These are phyloP conservation scores for Eleginops maclovinus DNA, from an alignment of 2,113 vertebrate species.

Conservation along the genomic window DNA sequence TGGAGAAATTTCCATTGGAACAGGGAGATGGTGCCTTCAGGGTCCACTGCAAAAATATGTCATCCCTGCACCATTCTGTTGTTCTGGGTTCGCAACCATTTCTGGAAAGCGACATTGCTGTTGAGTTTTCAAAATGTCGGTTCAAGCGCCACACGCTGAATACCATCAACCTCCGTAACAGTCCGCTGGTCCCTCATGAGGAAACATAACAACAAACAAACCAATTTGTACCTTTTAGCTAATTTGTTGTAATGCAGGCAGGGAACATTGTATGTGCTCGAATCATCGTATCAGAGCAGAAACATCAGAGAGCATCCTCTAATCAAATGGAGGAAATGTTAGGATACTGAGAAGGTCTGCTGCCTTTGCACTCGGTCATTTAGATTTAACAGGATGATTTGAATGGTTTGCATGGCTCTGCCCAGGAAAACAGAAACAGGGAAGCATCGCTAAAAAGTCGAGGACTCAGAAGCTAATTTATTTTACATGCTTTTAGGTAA, in stretches of 20 bases:
- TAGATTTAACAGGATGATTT: neutral
- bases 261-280: constrained; percentile 20
- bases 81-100: neutral
- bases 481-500: neutral
- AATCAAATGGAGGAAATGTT: constrained; percentile 36
- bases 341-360: constrained; percentile 2
- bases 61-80: neutral
- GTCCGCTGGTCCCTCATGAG: no score
- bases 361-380: neutral
- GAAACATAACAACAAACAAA: neutral
- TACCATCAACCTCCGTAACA: no score
- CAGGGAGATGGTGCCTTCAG: no score
- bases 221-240: constrained; percentile 3
- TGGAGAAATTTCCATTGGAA: no score
- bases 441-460: neutral
- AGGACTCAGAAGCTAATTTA: no score
- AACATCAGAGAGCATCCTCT: constrained; percentile 15
- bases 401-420: neutral
- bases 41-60: no score
- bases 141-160: no score
- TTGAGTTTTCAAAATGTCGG: no score
- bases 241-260: constrained; percentile 34
- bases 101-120: no score
- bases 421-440: neutral
- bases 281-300: constrained; percentile 24